phyloP scores from a whole-genome alignment of 2,113 vertebrate genomes.

The Buteo buteo region DNA sequence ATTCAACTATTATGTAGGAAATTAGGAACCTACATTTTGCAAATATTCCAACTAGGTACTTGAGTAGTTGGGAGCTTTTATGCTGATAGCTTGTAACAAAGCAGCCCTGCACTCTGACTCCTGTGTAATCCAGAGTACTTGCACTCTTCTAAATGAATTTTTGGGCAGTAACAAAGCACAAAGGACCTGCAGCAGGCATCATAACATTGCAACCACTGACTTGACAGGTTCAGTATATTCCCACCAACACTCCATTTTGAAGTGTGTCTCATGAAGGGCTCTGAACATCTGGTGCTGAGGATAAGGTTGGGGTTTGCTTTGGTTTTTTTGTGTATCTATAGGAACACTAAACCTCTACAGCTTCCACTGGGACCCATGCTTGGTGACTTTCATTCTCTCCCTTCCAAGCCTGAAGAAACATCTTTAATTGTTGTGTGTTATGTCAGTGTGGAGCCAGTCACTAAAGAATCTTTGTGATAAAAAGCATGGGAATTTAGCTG shows the following conservation, averaged over 20 bases:
- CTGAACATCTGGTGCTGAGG: not conserved
- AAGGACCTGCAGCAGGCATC: not conserved
- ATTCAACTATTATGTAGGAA: not conserved
- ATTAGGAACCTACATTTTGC: not conserved
- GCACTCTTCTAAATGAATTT: not conserved
- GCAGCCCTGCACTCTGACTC: not conserved
- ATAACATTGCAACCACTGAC: not conserved
- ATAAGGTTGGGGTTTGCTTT: not conserved
- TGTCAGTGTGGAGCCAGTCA: not conserved
- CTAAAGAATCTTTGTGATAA: not conserved
- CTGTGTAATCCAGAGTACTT: not conserved
- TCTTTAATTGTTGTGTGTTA: not conserved
- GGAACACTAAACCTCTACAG: not conserved
- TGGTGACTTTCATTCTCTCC: not conserved
- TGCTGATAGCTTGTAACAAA: not conserved
- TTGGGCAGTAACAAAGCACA: not conserved
- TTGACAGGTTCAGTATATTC: not conserved
- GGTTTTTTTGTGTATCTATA: not conserved
- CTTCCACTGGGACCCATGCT: not conserved
- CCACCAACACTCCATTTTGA: not conserved
- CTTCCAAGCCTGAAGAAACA: not conserved
- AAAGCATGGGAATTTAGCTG: conserved; percentile 16
- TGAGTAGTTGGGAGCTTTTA: not conserved
- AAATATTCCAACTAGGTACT: not conserved
- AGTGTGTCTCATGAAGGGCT: not conserved